Evolutionary conservation across 1,140 invertebrate genomes (phyloP).

Genomic region (Pissodes strobi): DNA sequence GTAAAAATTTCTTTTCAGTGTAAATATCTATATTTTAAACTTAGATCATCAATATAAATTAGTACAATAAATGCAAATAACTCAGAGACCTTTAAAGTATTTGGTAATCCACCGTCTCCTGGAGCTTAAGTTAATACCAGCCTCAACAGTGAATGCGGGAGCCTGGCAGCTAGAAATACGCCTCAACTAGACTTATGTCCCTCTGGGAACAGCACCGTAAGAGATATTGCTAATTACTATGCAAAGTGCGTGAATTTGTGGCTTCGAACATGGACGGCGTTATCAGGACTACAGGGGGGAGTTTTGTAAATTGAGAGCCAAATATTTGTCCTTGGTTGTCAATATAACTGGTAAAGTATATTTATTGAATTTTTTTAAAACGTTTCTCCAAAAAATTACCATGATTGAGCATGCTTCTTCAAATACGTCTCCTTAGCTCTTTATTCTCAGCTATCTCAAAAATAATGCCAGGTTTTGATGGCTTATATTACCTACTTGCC

Average conservation of each 20-base stretch:
- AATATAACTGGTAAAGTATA: too few species aligned
- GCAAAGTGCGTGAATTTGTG: conserved; percentile 43
- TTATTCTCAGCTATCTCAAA: too few species aligned
- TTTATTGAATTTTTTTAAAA: too few species aligned
- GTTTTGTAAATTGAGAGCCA: too few species aligned
- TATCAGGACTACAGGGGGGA: too few species aligned
- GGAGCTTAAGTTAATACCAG: conserved; percentile 39
- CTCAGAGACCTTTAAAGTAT: conserved; percentile 21
- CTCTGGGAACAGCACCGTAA: conserved; percentile 30
- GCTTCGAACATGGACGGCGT: conserved; percentile 34
- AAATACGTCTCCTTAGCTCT: too few species aligned
- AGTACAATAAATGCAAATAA: conserved; percentile 23
- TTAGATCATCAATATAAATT: conserved; percentile 7
- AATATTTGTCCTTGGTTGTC: too few species aligned
- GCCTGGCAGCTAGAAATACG: conserved; percentile 40
- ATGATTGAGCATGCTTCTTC: too few species aligned
- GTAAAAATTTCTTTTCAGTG: too few species aligned
- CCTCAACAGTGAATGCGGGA: conserved; percentile 34
- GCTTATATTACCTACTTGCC: too few species aligned
- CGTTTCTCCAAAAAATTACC: too few species aligned
- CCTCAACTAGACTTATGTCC: conserved; percentile 38
- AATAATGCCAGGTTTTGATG: too few species aligned
- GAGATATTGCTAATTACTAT: conserved; percentile 45
- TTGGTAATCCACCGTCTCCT: conserved; percentile 26
- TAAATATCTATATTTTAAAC: neutral